Conservation (phyloP, 2,888 invertebrate species). For the Amaurobius ferox region DNA sequence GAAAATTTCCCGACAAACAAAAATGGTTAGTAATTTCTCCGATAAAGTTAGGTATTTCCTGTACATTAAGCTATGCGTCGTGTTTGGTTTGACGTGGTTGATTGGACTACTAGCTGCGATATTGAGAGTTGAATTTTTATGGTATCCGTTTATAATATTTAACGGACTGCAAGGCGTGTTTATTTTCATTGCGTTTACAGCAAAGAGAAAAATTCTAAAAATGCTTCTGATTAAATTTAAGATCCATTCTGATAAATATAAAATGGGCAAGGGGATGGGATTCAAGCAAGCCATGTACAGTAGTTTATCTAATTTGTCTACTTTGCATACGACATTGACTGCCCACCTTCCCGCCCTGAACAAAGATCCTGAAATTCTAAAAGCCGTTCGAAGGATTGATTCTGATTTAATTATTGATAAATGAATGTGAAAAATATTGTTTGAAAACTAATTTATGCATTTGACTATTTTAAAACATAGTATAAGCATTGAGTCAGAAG, state of each 20-base stretch:
- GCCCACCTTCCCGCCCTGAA: slow-evolving; percentile 18
- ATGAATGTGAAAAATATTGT: too few species aligned
- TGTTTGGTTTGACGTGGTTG: slow-evolving; percentile 79
- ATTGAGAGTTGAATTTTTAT: slow-evolving; percentile 76
- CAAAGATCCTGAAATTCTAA: slow-evolving; percentile 30
- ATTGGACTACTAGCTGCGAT: slow-evolving; percentile 78
- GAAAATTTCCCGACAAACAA: slow-evolving; percentile 71
- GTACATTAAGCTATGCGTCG: slow-evolving; percentile 78
- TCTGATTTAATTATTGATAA: slow-evolving; percentile 8
- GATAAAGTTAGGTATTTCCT: slow-evolving; percentile 75
- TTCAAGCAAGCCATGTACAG: slow-evolving; percentile 49
- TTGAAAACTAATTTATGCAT: too few species aligned
- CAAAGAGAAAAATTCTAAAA: slow-evolving; percentile 75
- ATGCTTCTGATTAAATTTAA: slow-evolving; percentile 40
- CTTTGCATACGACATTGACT: slow-evolving; percentile 21
- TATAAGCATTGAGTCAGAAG: too few species aligned
- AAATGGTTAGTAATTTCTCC: slow-evolving; percentile 67
- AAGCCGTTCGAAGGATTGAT: slow-evolving; percentile 49
- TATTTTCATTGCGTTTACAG: slow-evolving; percentile 78
- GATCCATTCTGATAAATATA: slow-evolving; percentile 45
- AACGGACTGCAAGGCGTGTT: slow-evolving; percentile 79
- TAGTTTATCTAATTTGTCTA: slow-evolving; percentile 58
- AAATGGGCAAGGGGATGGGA: slow-evolving; percentile 31
- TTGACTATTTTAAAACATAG: too few species aligned
- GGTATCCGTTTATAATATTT: slow-evolving; percentile 79